A percentile compares a stretch with the other conserved stretches of the same genome.
phyloP scores from a whole-genome alignment of 2,888 invertebrate genomes.

The Heliconius ismenius region DNA sequence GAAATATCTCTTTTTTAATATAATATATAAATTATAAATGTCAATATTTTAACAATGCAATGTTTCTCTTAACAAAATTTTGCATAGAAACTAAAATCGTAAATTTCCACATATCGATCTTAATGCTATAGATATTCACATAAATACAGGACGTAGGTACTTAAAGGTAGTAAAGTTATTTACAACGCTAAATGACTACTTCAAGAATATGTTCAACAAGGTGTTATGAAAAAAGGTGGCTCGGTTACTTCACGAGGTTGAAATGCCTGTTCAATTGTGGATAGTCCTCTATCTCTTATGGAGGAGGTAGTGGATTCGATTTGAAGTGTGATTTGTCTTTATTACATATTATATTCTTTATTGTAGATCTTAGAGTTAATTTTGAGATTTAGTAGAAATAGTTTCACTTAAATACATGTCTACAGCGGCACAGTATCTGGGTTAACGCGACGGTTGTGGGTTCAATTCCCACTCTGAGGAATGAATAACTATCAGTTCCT shows the following conservation, averaged over 20 bases:
- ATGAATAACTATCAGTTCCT: background rate
- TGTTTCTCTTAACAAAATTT: background rate
- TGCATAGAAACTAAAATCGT: slow-evolving; percentile 10
- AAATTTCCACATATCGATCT: slow-evolving; percentile 3
- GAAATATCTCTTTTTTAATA: too few species aligned
- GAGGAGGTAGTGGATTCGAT: background rate
- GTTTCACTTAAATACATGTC: too few species aligned
- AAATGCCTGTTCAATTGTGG: background rate
- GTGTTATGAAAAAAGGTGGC: slow-evolving; percentile 21
- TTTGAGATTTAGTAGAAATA: background rate
- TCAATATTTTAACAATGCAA: background rate
- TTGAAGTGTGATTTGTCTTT: background rate
- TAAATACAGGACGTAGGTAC: slow-evolving; percentile 22
- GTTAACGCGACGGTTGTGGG: too few species aligned
- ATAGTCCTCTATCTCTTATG: background rate
- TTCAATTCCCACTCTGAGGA: background rate
- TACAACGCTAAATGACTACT: slow-evolving; percentile 30
- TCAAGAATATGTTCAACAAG: slow-evolving; percentile 26
- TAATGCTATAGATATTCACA: background rate
- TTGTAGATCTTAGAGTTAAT: background rate
- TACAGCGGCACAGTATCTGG: too few species aligned
- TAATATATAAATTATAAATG: background rate
- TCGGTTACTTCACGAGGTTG: slow-evolving; percentile 2
- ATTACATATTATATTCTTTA: too few species aligned
- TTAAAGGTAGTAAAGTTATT: slow-evolving; percentile 36